Evolutionary conservation across 2,113 vertebrate species (phyloP).

Genomic region (Ceyx melanurus): DNA sequence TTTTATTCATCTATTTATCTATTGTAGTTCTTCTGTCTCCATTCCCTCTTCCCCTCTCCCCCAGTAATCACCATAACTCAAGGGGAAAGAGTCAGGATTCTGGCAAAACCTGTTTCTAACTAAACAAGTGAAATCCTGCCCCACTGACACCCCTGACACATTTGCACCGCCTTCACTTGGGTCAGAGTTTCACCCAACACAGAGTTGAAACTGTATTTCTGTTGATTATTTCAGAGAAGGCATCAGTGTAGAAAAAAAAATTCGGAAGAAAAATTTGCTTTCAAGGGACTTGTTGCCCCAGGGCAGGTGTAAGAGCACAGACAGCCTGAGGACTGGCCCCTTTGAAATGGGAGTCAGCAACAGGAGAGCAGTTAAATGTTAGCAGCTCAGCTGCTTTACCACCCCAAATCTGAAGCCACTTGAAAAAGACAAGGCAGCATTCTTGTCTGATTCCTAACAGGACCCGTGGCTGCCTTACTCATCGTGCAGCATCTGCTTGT

Average conservation of each 20-base stretch:
- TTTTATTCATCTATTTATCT: background rate
- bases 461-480: accelerated
- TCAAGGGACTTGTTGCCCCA: background rate
- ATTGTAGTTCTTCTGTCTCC: background rate
- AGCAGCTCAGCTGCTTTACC: background rate
- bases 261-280: background rate
- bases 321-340: background rate
- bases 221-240: background rate
- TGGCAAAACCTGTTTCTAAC: slow-evolving; percentile 49
- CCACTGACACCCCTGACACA: background rate
- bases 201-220: background rate
- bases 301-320: background rate
- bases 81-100: slow-evolving; percentile 38
- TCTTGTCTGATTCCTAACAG: background rate
- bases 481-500: accelerated
- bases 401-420: background rate
- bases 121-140: slow-evolving; percentile 49
- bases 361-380: background rate
- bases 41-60: background rate
- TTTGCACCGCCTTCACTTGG: background rate
- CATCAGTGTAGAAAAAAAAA: background rate
- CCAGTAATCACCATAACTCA: slow-evolving; percentile 1
- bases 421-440: background rate
- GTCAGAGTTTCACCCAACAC: background rate
- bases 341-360: background rate